Evolutionary conservation across 2,113 vertebrate species (phyloP).

Genomic region (Aspidoscelis tigris): DNA sequence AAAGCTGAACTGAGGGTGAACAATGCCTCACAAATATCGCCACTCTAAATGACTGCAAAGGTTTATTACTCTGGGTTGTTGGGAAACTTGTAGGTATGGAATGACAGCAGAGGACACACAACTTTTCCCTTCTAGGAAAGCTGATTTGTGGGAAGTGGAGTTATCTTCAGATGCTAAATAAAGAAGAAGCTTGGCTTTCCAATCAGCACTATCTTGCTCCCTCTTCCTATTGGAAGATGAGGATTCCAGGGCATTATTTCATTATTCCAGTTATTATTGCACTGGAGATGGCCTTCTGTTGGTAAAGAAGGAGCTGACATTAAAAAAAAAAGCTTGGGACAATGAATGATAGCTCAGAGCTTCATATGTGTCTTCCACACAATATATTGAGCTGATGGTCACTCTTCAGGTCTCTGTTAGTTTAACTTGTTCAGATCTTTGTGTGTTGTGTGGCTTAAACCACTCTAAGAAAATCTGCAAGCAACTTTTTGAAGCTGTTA

Average conservation of each 20-base stretch:
- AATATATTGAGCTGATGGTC: not conserved
- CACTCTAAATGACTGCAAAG: not conserved
- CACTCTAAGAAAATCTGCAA: not conserved
- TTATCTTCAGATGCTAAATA: not conserved
- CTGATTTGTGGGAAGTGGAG: not conserved
- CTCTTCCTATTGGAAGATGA: not conserved
- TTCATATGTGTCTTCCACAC: not conserved
- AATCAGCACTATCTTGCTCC: not conserved
- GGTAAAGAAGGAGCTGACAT: too few relatives aligned
- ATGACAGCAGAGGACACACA: not conserved
- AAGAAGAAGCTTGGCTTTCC: not conserved
- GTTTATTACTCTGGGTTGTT: not conserved
- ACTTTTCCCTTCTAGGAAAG: not conserved
- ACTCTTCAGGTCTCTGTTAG: not conserved
- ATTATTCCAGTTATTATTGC: not conserved
- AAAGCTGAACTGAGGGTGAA: not conserved
- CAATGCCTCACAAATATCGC: not conserved
- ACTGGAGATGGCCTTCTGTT: too few relatives aligned
- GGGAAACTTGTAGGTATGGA: not conserved
- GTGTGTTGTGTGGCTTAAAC: not conserved
- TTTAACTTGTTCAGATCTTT: not conserved
- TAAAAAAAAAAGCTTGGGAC: not conserved
- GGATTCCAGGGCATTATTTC: not conserved
- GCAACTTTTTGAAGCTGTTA: not conserved
- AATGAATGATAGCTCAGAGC: too few relatives aligned